Base-by-base conservation (phyloP, 1,140 invertebrate species). In the Eupeodes corollae region DNA sequence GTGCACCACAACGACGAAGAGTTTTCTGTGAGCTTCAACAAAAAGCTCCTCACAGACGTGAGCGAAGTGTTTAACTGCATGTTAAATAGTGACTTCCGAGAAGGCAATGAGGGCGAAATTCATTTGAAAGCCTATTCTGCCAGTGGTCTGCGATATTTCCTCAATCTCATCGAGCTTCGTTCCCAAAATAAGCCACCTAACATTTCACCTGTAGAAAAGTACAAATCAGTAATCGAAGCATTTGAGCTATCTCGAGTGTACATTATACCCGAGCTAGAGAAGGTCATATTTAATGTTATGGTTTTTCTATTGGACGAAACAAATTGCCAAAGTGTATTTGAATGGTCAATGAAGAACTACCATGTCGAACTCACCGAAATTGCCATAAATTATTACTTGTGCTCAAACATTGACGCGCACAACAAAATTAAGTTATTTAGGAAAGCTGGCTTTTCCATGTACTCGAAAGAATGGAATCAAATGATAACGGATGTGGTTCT, bases 61-160 rank as follows among this genome's bases (percentile, higher is more conserved):
- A 68, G 66, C 16, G 66, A 68, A 38, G 66, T 68, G 12, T 68
- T 68, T 40, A 60, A 63, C 47, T 58, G 60, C 35, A 68, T 68
- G 66, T 52, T 68, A 0, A 67, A 67, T 35, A 67, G 63, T 39
- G 51, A 58, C 42, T 68, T 68, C 26, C 54, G 59, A 3, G 66
- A 68, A 42, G 57, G 63, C 1, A 58, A 68, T 19, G 49, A 62
- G 6, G 60, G 61, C 18, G 58, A 67, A 46, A 62, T 68, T 11
- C 58, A 62, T 47, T 51, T 68, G 8, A 49, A 48, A 8, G 56
- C 59, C 13, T 64, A 62, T 26, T 57, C 58, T 10, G 58, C 55
- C 2, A 48, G 42, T 10, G 65, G 65, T 5, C 43, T 68, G 9
- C 52, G 56, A 5, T 68, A 67, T 30, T 68, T 68, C 43, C 49